Evolutionary conservation across 1,140 invertebrate genomes (phyloP).

Genomic region (Trichoplusia ni): DNA sequence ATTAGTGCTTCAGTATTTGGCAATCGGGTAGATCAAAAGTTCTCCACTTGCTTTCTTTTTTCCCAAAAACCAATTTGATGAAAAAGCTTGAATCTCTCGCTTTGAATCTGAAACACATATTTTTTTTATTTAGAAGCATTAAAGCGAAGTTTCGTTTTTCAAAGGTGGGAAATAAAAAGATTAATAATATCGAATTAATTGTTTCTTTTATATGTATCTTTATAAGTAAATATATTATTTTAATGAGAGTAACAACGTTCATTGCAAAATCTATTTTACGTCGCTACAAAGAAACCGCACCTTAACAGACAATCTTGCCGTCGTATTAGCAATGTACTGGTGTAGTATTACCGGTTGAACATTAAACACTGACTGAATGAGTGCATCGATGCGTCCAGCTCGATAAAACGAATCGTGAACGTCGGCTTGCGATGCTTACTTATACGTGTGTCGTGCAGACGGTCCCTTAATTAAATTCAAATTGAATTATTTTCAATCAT

Average conservation of each 20-base stretch:
- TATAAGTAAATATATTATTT: too few relatives aligned
- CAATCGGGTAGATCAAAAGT: too few relatives aligned
- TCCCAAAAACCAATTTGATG: too few relatives aligned
- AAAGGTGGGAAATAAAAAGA: too few relatives aligned
- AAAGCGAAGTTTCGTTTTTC: too few relatives aligned
- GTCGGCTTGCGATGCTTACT: conserved; percentile 44
- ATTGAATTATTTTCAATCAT: conserved; percentile 58
- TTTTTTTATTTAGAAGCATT: too few relatives aligned
- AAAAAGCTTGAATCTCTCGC: too few relatives aligned
- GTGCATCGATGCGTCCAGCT: conserved; percentile 51
- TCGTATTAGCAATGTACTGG: conserved; percentile 46
- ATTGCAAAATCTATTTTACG: neutral
- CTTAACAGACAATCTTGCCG: conserved; percentile 38
- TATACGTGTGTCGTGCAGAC: conserved; percentile 52
- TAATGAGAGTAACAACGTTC: neutral
- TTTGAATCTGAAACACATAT: too few relatives aligned
- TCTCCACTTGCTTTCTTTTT: too few relatives aligned
- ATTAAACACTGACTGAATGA: conserved; percentile 53
- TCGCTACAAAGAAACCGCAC: conserved; percentile 32
- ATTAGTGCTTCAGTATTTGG: too few relatives aligned
- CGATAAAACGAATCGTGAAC: conserved; percentile 64
- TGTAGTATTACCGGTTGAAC: conserved; percentile 51
- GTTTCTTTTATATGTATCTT: too few relatives aligned
- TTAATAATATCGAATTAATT: too few relatives aligned
- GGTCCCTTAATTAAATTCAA: conserved; percentile 67